Evolutionary conservation across 2,888 invertebrate species (phyloP).

Genomic region (Anthoptus insignis): DNA sequence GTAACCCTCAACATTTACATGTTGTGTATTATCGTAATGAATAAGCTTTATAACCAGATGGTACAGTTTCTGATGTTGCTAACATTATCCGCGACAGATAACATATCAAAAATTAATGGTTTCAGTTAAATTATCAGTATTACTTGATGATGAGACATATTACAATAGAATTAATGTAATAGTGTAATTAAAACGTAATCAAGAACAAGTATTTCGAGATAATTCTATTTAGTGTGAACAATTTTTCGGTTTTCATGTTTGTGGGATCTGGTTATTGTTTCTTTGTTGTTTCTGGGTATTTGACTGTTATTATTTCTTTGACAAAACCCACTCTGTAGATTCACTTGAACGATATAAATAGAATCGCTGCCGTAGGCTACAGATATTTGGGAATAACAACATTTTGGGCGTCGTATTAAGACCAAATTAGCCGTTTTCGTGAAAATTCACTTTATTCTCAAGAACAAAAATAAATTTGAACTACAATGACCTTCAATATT

Average conservation of each 20-base stretch:
- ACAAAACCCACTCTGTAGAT: background rate
- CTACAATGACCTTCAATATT: too few relatives aligned
- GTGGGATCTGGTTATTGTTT: too few relatives aligned
- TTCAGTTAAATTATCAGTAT: background rate
- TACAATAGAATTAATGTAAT: conserved; percentile 3
- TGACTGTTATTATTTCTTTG: background rate
- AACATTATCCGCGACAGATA: background rate
- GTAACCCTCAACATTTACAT: too few relatives aligned
- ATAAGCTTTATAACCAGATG: background rate
- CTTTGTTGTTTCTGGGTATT: too few relatives aligned
- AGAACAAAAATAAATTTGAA: too few relatives aligned
- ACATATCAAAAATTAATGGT: background rate
- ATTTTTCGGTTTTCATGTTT: too few relatives aligned
- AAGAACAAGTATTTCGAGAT: conserved; percentile 13
- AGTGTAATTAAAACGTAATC: conserved; percentile 5
- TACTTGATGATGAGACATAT: conserved; percentile 1
- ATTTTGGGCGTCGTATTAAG: too few relatives aligned
- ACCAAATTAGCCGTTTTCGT: too few relatives aligned
- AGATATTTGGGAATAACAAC: too few relatives aligned
- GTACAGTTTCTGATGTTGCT: background rate
- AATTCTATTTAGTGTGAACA: conserved; percentile 18
- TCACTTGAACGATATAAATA: background rate
- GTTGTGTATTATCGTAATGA: too few relatives aligned
- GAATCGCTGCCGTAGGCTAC: background rate
- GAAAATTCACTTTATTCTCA: too few relatives aligned